Evolutionary conservation across 2,113 vertebrate species (phyloP), one percentile per base, ranked within the genome.

Genomic region (Passer montanus): DNA sequence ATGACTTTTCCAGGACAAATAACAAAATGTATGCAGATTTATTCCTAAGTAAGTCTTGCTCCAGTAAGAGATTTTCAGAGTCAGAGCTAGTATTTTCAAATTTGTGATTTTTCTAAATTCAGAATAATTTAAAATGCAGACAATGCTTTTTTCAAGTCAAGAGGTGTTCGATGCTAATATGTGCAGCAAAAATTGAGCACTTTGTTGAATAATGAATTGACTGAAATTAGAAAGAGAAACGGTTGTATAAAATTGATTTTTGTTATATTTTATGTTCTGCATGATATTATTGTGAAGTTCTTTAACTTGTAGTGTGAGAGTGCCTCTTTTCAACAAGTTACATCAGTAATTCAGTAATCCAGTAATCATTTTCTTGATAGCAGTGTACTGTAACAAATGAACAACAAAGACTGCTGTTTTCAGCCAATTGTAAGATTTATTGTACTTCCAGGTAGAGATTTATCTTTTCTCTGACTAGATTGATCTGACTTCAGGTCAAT

Each of bases 401-500:
- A 68, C 37, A 90, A 87, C 21, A 79, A 26, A 64, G 63, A 77
- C 50, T 82, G 74, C 50, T 84, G 46, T 68, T 96, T 78, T 80
- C 73, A 94, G 50, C 33, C 43, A 89, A 30, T 18, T 79, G 21
- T 87, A 60, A 83, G 55, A 94, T 94, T 84, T 91, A 89, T 87
- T 97, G 83, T 66, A 56, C 81, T n/a, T 92, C 90, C 81, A 89
- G 67, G 9, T 11, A 72, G 89, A 84, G 67, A 95, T 95, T 84
- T 68, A 73, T 91, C 85, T 94, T 94, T 93, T 91, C 53, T 89
- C 85, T 87, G 87, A 75, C 7, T 55, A n/a, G 77, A 67, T 87
- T 64, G 90, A 74, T 87, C 58, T 91, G 55, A 80, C 86, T 93
- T 79, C 28, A 80, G 59, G 67, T 95, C 85, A 96, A 92, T 94